Percentiles rank a stretch among this genome's conserved stretches.
These are phyloP conservation scores for Nemapogon koenigi DNA, from an alignment of 2,888 invertebrate species.

Conservation along the genomic window DNA sequence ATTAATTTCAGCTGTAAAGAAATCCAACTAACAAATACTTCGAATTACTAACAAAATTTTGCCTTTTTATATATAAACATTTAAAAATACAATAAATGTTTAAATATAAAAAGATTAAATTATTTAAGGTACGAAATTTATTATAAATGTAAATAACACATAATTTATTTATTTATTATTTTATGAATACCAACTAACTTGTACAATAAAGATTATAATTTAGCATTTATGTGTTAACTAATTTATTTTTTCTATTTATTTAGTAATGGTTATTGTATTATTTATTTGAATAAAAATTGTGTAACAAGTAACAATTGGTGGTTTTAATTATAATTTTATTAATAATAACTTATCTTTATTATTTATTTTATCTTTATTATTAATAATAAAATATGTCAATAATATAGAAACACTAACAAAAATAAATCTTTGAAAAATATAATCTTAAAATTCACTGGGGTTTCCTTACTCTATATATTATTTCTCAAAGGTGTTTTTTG, in stretches of 20 bases:
- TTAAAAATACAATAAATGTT: neutral
- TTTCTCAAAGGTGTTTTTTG: too few species aligned
- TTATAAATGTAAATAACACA: conserved; percentile 44
- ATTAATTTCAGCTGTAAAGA: neutral
- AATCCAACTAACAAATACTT: neutral
- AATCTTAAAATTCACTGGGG: too few species aligned
- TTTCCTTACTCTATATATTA: too few species aligned
- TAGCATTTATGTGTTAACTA: conserved; percentile 41
- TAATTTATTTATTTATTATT: conserved; percentile 33
- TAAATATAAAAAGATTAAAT: conserved; percentile 13
- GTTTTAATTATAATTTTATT: too few species aligned
- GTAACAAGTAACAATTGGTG: too few species aligned
- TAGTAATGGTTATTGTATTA: neutral
- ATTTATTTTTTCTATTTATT: conserved; percentile 5
- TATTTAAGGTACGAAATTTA: conserved; percentile 18
- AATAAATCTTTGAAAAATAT: too few species aligned
- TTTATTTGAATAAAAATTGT: neutral
- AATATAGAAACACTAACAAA: too few species aligned
- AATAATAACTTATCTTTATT: too few species aligned
- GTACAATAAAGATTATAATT: conserved; percentile 38
- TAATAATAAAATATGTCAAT: too few species aligned
- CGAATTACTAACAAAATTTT: neutral
- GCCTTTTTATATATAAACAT: conserved; percentile 7
- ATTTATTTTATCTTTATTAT: too few species aligned
- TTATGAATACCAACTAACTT: conserved; percentile 28